Evolutionary conservation across 2,797 vertebrate species (phyloP), one percentile per base, ranked within the genome.

Genomic region (Urocyon cinereoargenteus): DNA sequence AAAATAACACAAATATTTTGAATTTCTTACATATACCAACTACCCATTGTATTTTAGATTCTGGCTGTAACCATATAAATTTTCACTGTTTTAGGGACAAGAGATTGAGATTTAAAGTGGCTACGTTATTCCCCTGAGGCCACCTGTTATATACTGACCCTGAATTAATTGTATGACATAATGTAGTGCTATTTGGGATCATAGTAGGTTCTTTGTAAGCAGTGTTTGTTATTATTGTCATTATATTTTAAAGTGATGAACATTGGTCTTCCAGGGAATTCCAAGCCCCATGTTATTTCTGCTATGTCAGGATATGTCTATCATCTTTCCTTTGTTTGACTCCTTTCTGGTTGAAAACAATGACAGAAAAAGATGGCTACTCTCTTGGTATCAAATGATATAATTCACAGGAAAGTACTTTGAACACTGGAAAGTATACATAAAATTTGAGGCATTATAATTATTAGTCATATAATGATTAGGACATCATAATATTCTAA

Each of bases 261-360:
- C 31, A 1, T 70, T 88, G 12, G 9, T 86, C 40, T 95, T 88
- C 34, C 34, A 70, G 45, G 24, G 77, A 79, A 86, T 91, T 75
- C 61, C 51, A 88, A 61, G 49, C 6, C 22, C 14, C 64, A 13
- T 31, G 24, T 53, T 94, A 70, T 70, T 94, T 86, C 64, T 1
- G 26, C 40, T 49, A 2, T 93, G 7, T 85, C 55, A 73, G 68
- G 15, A 24, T 61, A 51, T 14, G 13, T 34, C 68, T 91, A 6
- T 75, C 19, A 40, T 62, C 62, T 96, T 91, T 72, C 73, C 19
- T 95, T 93, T 88, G 64, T 28, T 61, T 83, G 53, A 19, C 14
- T 93, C 62, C 40, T 91, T 91, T 91, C 73, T 93, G 68, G 18
- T 22, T 62, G 45, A 96, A 95, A 92, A 84, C 83, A 59, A 85